Evolutionary conservation across 2,113 vertebrate genomes (phyloP), one percentile per base, ranked within the genome.

Genomic region (Epinephelus moara): DNA sequence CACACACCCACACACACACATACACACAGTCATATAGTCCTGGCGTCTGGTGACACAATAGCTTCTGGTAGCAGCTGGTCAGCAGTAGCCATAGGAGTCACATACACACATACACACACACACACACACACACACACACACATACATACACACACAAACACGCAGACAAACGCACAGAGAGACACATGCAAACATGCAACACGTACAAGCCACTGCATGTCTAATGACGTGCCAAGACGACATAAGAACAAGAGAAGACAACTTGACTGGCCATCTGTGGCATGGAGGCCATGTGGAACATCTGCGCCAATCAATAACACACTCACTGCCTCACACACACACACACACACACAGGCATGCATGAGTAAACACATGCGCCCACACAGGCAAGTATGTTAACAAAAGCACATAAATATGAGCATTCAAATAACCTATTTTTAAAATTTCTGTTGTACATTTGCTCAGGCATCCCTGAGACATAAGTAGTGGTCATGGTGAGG

Each of bases 21-120:
- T 25, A 73, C 50, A 59, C 19, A n/a, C 14, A 60, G 27, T 57
- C 57, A 45, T 52, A 52, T 4, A 81, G 62, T 19, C 15, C 18
- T 33, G 76, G 74, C 25, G 33, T 91, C 68, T 89, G 81, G 59
- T 49, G 62, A 85, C 66, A 92, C 88, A 92, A 92, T 87, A 80
- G 89, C 60, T 59, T 71, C 40, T 68, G 45, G 73, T 67, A 89
- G 91, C 93, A 94, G 92, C 91, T 94, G 92, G 91, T 93, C 85
- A 92, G 89, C 91, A 81, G 79, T 45, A 85, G 59, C 70, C 61
- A 69, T n/a, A 30, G 33, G 57, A 92, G 80, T 78, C 83, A 57
- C 72, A 75, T 25, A 75, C 61, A 75, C 37, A 19, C 7, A 40
- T 50, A 63, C 68, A 71, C 50, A 70, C 80, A 77, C 56, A 80